Conservation (phyloP, 2,888 invertebrate genomes). For the Drosophila testacea region DNA sequence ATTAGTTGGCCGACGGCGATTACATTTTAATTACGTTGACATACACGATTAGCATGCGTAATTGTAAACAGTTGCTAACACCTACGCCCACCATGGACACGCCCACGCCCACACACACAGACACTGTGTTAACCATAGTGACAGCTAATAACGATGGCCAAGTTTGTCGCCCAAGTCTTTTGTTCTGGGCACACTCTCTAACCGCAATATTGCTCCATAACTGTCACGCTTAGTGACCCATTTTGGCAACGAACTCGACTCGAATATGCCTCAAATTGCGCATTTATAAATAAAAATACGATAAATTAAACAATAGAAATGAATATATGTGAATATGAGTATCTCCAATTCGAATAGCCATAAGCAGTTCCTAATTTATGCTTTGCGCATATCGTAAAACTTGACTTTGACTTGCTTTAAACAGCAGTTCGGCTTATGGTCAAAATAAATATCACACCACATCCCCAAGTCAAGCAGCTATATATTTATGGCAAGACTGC, state of each 20-base stretch:
- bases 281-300: conserved; percentile 71
- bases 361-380: conserved; percentile 70
- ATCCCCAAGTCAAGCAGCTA: conserved; percentile 26
- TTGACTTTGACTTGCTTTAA: conserved; percentile 75
- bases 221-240: conserved; percentile 77
- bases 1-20: conserved; percentile 68
- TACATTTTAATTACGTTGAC: conserved; percentile 79
- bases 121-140: background rate
- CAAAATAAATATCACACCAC: conserved; percentile 34
- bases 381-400: conserved; percentile 62
- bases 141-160: conserved; percentile 13
- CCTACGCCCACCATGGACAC: conserved; percentile 21
- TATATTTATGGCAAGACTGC: conserved; percentile 41
- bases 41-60: conserved; percentile 77
- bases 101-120: conserved; percentile 18
- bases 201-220: conserved; percentile 72
- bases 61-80: conserved; percentile 54
- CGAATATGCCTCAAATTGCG: conserved; percentile 55
- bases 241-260: conserved; percentile 54
- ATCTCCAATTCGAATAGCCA: conserved; percentile 47
- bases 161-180: conserved; percentile 72
- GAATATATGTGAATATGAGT: conserved; percentile 16
- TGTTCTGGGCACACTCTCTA: conserved; percentile 52
- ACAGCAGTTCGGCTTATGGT: conserved; percentile 48
- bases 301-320: conserved; percentile 59